Conservation (phyloP, 2,797 vertebrate genomes). For the Notolepis coatsorum region DNA sequence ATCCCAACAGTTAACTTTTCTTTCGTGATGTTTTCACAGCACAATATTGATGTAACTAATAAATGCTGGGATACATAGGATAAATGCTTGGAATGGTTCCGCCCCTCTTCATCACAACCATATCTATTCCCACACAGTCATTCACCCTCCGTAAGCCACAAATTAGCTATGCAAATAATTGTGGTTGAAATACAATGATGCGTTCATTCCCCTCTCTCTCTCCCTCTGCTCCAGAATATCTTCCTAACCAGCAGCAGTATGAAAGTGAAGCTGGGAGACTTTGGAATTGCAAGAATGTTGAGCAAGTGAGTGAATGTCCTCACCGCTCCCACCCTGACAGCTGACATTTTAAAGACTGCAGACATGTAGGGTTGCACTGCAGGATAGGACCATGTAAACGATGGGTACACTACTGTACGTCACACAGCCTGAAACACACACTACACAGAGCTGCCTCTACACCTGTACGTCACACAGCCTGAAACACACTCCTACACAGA, state of each 20-base stretch:
- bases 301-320: slow-evolving; percentile 85
- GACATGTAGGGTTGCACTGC: not conserved
- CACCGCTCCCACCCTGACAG: slow-evolving; percentile 34
- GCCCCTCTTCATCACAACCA: slow-evolving; percentile 36
- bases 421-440: too few species aligned
- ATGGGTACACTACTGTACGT: too few species aligned
- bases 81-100: too few species aligned
- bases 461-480: too few species aligned
- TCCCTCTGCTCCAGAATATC: slow-evolving; percentile 85
- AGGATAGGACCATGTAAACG: slow-evolving; percentile 1
- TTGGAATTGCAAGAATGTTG: slow-evolving; percentile 91
- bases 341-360: slow-evolving; percentile 57
- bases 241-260: slow-evolving; percentile 88
- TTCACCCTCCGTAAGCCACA: not conserved
- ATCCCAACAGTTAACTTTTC: slow-evolving; percentile 26
- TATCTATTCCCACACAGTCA: slow-evolving; percentile 27
- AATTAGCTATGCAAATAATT: too few species aligned
- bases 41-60: too few species aligned
- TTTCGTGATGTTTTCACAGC: slow-evolving; percentile 26
- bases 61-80: too few species aligned
- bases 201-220: slow-evolving; percentile 36
- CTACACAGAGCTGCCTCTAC: too few species aligned
- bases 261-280: slow-evolving; percentile 93
- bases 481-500: too few species aligned
- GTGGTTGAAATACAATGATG: slow-evolving; percentile 28